Base-by-base conservation (phyloP, 2,888 invertebrate species). In the Rhorus exstirpatorius region DNA sequence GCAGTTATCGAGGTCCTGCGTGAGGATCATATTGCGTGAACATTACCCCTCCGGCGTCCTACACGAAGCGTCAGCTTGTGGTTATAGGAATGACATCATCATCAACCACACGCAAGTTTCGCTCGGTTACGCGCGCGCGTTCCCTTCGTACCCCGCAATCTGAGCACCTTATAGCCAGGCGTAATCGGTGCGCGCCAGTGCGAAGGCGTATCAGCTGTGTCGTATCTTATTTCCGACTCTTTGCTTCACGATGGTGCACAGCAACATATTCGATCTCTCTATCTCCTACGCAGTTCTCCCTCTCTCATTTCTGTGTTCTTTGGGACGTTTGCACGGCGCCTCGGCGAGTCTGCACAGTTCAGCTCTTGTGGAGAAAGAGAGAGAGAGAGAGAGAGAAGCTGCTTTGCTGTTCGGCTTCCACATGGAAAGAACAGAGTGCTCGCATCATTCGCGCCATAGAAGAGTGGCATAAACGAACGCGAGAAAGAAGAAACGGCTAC, bases 51-150 rank as follows among this genome's bases (percentile, higher is more conserved):
- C 72, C 82, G 82, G 82, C 84, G 53, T 65, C 44, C 61, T 55
- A 76, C 44, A 79, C 61, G 46, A 67, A 76, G 63, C 76, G 74
- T 83, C 84, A 84, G 83, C 86, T 88, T 88, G 88, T 89, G 89
- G 87, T 87, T 90, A 83, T 83, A 89, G 88, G 86, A 89, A 91
- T 92, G 92, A 92, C 91, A 91, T 92, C 92, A 92, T 90, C 88
- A 87, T 85, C 89, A 86, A 60, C 70, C 70, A 70, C 31, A 67
- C 65, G 75, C 68, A 55, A 63, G 74, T 75, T 63, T 71, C 46
- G 80, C 70, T 79, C 55, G 76, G 53, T 68, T 53, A 74, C 71
- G 79, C 74, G 77, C 71, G 71, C 63, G 65, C 60, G 61, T 72
- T 79, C 75, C 21, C 63, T 67, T 49, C 44, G 61, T 72, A n/a